phyloP scores from a whole-genome alignment of 2,888 invertebrate species.

The Coremacera marginata region DNA sequence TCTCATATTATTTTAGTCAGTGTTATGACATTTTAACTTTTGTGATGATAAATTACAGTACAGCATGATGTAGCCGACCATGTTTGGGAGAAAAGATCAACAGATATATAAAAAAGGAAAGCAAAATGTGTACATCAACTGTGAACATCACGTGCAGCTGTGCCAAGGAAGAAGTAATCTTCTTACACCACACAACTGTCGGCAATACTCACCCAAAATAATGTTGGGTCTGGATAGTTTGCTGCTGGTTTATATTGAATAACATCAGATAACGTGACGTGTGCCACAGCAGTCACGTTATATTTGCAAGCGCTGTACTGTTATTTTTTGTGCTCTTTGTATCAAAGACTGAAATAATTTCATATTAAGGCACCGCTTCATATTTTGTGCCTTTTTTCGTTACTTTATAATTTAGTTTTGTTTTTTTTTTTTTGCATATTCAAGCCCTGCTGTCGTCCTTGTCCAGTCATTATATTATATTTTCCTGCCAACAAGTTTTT shows the following conservation, averaged over 20 bases:
- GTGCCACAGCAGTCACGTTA: slow-evolving; percentile 6
- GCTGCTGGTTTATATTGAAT: neutral
- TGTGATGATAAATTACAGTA: neutral
- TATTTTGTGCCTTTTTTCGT: neutral
- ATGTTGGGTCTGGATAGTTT: neutral
- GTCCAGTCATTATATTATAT: slow-evolving; percentile 20
- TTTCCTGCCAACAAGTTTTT: slow-evolving; percentile 25
- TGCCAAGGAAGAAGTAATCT: neutral
- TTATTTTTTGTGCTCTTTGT: neutral
- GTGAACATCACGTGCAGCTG: neutral
- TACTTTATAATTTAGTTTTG: neutral
- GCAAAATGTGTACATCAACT: too few species aligned
- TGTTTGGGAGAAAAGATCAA: neutral
- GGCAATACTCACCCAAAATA: neutral
- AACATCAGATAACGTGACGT: neutral
- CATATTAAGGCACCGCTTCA: neutral
- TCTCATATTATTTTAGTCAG: neutral
- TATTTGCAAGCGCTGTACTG: neutral
- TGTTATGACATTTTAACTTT: slow-evolving; percentile 2
- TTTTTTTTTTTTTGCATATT: neutral
- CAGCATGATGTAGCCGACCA: neutral
- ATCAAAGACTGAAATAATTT: slow-evolving; percentile 4
- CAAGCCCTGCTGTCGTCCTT: slow-evolving; percentile 7
- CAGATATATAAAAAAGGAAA: too few species aligned
- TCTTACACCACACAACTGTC: neutral